phyloP scores from a whole-genome alignment of 2,888 invertebrate species.

The Dasysyrphus tricinctus region DNA sequence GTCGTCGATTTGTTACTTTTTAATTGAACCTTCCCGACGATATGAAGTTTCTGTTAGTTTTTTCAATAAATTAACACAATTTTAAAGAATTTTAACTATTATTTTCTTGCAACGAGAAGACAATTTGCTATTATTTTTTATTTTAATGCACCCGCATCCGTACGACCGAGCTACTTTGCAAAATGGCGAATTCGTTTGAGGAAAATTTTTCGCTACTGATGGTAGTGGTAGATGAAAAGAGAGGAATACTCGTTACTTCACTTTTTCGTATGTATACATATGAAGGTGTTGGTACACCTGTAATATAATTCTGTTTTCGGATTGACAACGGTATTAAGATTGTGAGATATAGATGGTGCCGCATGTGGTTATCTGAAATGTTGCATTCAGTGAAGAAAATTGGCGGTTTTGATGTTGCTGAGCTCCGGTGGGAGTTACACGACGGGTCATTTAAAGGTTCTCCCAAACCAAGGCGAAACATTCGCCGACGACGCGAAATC shows the following conservation, averaged over 20 bases:
- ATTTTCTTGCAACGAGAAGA: constrained; percentile 65
- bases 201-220: constrained; percentile 66
- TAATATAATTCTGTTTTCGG: constrained; percentile 22
- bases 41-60: constrained; percentile 43
- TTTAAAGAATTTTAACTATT: neutral
- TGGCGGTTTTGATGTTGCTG: neutral
- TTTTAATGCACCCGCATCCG: constrained; percentile 76
- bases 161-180: constrained; percentile 78
- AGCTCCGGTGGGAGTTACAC: fast-evolving
- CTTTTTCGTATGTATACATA: constrained; percentile 47
- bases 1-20: constrained; percentile 5
- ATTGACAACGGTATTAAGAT: neutral
- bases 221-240: constrained; percentile 61
- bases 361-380: neutral
- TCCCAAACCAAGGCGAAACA: no score
- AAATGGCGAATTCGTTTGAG: constrained; percentile 77
- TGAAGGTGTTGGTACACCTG: constrained; percentile 62
- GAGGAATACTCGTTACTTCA: constrained; percentile 55
- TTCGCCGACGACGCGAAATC: no score
- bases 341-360: constrained; percentile 34
- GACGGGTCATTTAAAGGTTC: neutral
- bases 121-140: constrained; percentile 46
- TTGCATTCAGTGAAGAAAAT: neutral
- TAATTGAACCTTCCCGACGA: constrained; percentile 42
- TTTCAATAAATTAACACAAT: constrained; percentile 22